Evolutionary conservation across 2,113 vertebrate species (phyloP).

Genomic region (Muntiacus reevesi): DNA sequence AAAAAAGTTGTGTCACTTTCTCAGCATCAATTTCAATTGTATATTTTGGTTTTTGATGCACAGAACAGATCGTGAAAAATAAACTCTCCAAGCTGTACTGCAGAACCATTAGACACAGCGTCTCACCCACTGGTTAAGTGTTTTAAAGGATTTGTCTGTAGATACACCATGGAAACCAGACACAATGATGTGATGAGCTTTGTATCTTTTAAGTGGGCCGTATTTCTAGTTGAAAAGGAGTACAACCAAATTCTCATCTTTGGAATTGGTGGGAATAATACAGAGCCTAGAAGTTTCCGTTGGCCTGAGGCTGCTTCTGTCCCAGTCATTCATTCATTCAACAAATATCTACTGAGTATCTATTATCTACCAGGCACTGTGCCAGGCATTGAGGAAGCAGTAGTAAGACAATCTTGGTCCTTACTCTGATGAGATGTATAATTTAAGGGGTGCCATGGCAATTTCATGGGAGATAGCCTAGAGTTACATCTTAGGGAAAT

Average conservation of each 20-base stretch:
- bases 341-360: not conserved
- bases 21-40: not conserved
- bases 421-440: not conserved
- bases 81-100: not conserved
- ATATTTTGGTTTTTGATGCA: not conserved
- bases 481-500: not conserved
- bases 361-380: not conserved
- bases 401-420: not conserved
- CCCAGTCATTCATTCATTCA: not conserved
- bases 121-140: not conserved
- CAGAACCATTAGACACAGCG: not conserved
- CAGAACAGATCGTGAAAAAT: slow-evolving; percentile 34
- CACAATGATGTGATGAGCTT: not conserved
- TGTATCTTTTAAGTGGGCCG: not conserved
- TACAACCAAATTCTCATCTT: not conserved
- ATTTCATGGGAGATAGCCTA: not conserved
- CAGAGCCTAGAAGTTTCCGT: not conserved
- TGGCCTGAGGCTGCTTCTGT: not conserved
- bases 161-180: not conserved
- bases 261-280: not conserved
- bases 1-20: not conserved
- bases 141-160: not conserved
- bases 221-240: not conserved
- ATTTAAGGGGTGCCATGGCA: not conserved
- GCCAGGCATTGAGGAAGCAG: not conserved